Evolutionary conservation across 1,140 invertebrate species (phyloP).

Genomic region (Tetragonula clypearis): DNA sequence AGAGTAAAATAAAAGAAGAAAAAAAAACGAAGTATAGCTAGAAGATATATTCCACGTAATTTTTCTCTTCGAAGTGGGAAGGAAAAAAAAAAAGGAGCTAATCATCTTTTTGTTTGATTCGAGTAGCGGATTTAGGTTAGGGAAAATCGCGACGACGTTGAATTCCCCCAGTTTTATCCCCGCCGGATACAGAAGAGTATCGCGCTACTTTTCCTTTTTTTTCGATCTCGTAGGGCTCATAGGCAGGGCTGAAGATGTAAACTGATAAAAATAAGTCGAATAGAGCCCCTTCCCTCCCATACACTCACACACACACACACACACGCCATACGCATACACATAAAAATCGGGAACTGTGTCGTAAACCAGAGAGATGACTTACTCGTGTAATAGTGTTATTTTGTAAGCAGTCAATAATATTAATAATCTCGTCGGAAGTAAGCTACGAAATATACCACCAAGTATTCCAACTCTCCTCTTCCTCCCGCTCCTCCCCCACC

Average conservation of each 20-base stretch:
- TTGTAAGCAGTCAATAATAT: slow-evolving; percentile 71
- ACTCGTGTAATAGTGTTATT: slow-evolving; percentile 67
- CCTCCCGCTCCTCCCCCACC: no score
- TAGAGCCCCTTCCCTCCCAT: slow-evolving; percentile 12
- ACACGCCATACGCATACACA: no score
- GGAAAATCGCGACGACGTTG: slow-evolving; percentile 23
- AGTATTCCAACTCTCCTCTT: slow-evolving; percentile 26
- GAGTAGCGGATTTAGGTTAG: slow-evolving; percentile 31
- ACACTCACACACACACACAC: no score
- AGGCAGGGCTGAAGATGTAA: slow-evolving; percentile 31
- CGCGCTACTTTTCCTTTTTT: slow-evolving; percentile 41
- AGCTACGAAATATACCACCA: slow-evolving; percentile 44
- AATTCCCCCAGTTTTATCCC: slow-evolving; percentile 4
- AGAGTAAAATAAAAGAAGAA: neutral
- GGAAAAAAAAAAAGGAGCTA: slow-evolving; percentile 13
- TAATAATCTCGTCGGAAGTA: slow-evolving; percentile 54
- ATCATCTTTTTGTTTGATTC: slow-evolving; percentile 38
- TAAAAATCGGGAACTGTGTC: slow-evolving; percentile 51
- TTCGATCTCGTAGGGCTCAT: slow-evolving; percentile 58
- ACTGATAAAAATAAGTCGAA: slow-evolving; percentile 32
- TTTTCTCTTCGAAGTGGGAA: slow-evolving; percentile 23
- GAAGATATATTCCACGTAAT: slow-evolving; percentile 62
- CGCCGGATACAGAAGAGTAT: slow-evolving; percentile 29
- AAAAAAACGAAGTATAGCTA: slow-evolving; percentile 50
- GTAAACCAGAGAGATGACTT: slow-evolving; percentile 59